Evolutionary conservation across 1,140 invertebrate genomes (phyloP).

Genomic region (Drosophila orena): DNA sequence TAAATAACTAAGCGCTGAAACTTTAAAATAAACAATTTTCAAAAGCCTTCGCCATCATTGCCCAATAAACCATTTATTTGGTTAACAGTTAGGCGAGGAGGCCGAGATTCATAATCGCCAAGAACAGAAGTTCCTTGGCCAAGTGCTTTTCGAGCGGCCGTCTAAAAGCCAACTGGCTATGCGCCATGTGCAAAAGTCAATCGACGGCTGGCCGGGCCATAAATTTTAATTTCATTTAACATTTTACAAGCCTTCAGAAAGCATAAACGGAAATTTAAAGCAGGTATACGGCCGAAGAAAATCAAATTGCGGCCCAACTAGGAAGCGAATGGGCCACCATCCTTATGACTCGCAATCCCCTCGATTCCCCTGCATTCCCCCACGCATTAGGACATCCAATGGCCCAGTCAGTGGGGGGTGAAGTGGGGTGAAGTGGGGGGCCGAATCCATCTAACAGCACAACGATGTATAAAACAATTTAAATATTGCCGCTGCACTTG

Average conservation of each 20-base stretch:
- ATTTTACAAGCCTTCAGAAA: conserved; percentile 82
- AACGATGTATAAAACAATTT: conserved; percentile 82
- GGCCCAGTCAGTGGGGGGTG: conserved; percentile 47
- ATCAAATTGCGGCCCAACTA: conserved; percentile 65
- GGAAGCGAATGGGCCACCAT: conserved; percentile 65
- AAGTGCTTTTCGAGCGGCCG: conserved; percentile 46
- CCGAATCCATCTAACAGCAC: conserved; percentile 62
- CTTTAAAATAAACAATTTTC: conserved; percentile 35
- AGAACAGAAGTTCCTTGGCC: conserved; percentile 36
- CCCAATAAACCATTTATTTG: conserved; percentile 15
- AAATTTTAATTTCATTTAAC: conserved; percentile 83
- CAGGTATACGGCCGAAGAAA: conserved; percentile 49
- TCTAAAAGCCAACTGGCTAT: conserved; percentile 18
- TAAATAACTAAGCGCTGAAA: conserved; percentile 30
- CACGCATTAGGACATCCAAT: conserved; percentile 80
- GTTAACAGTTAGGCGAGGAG: conserved; percentile 34
- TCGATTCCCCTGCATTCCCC: conserved; percentile 27
- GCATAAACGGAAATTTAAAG: conserved; percentile 82
- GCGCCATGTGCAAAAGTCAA: conserved; percentile 70
- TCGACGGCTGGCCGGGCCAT: conserved; percentile 68
- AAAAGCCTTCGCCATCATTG: conserved; percentile 28
- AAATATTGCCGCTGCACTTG: conserved; percentile 82
- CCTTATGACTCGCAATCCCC: conserved; percentile 37
- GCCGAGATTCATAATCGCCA: conserved; percentile 43
- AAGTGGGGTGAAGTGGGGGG: neutral